These are phyloP conservation scores for Drosophila nebulosa DNA, from an alignment of 1,140 invertebrate species.

Conservation along the genomic window DNA sequence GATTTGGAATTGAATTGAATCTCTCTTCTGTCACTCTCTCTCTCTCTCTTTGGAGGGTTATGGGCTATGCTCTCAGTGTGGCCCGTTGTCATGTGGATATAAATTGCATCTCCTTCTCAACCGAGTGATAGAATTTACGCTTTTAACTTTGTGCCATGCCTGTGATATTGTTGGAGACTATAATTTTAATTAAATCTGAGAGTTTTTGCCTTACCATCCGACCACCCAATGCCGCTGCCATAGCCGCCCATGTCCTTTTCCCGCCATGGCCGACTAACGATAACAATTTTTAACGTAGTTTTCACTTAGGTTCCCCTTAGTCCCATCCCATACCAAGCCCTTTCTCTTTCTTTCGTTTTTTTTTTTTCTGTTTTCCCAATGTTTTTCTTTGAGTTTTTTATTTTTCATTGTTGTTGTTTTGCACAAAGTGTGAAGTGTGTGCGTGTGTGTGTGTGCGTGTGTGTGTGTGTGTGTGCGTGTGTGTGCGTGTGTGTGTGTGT, in stretches of 20 bases:
- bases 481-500: no score
- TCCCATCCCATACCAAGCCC: not conserved
- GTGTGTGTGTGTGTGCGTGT: no score
- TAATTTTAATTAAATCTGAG: conserved; percentile 75
- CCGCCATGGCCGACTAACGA: conserved; percentile 10
- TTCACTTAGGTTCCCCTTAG: conserved; percentile 32
- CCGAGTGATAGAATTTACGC: conserved; percentile 50
- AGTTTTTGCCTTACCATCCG: conserved; percentile 24
- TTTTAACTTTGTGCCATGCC: conserved; percentile 61
- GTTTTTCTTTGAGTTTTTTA: not conserved
- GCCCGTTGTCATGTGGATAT: conserved; percentile 48
- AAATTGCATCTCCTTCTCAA: conserved; percentile 39
- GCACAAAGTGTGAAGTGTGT: conserved; percentile 40
- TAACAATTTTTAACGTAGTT: conserved; percentile 71
- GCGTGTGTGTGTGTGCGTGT: no score
- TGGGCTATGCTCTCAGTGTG: conserved; percentile 42
- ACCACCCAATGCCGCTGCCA: not conserved
- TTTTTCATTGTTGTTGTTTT: not conserved
- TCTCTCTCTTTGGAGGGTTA: no score
- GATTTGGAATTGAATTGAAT: no score
- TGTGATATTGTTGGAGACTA: conserved; percentile 62
- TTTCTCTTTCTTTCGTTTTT: not conserved
- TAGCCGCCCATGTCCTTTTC: not conserved
- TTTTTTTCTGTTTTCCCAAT: not conserved
- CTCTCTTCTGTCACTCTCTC: no score